These are phyloP conservation scores for Caenorhabditis remanei DNA, from an alignment of 1,140 invertebrate genomes.

Conservation along the genomic window DNA sequence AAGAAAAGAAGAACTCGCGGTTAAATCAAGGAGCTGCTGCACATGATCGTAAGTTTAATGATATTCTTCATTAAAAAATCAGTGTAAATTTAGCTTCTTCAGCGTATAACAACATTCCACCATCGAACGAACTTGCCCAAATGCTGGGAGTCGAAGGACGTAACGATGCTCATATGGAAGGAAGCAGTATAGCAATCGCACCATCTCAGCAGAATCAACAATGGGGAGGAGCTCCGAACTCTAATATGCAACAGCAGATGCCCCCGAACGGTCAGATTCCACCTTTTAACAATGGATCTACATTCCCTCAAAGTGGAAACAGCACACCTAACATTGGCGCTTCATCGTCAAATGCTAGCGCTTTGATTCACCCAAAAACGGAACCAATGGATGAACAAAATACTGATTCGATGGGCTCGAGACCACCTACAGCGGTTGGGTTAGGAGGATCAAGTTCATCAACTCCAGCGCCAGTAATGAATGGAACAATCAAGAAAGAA, in stretches of 20 bases:
- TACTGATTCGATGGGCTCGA: conserved; percentile 5
- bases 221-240: conserved; percentile 18
- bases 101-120: conserved; percentile 25
- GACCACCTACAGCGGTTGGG: background rate
- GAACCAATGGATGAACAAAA: conserved; percentile 20
- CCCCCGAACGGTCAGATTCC: conserved; percentile 9
- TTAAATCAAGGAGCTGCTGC: conserved; percentile 81
- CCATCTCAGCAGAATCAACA: conserved; percentile 13
- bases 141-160: conserved; percentile 36
- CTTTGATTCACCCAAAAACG: background rate
- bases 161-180: conserved; percentile 19
- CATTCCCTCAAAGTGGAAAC: conserved; percentile 5
- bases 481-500: conserved; percentile 36
- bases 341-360: background rate
- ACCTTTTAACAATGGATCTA: background rate
- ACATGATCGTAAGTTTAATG: conserved; percentile 24
- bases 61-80: background rate
- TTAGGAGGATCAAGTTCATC: conserved; percentile 34
- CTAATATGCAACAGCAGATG: conserved; percentile 7
- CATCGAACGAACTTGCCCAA: conserved; percentile 31
- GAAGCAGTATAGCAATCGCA: conserved; percentile 13
- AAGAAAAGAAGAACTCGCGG: conserved; percentile 85
- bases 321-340: conserved; percentile 19
- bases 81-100: background rate
- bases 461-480: background rate